Evolutionary conservation across 2,113 vertebrate genomes (phyloP).

Genomic region (Platycercus adscitus): DNA sequence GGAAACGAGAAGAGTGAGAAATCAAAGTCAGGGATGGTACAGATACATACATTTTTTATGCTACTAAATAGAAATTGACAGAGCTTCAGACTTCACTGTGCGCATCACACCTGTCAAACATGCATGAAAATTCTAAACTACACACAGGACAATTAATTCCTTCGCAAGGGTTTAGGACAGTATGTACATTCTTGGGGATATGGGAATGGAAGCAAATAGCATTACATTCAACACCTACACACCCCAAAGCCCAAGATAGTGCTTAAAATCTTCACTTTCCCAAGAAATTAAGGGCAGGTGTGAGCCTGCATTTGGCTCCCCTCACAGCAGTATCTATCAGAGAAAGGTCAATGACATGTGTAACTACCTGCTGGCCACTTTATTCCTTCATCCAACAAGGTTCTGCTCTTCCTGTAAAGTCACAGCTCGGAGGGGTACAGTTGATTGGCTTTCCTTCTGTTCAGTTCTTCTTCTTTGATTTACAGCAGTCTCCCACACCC

Average conservation of each 20-base stretch:
- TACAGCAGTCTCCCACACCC: constrained; percentile 41
- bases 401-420: constrained; percentile 25
- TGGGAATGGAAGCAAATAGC: background rate
- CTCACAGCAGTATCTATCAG: background rate
- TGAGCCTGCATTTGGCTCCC: constrained; percentile 2
- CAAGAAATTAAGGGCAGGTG: constrained; percentile 33
- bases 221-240: background rate
- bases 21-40: background rate
- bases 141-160: background rate
- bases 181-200: background rate
- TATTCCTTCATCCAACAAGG: background rate
- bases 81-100: background rate
- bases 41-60: background rate
- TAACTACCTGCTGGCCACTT: constrained; percentile 56
- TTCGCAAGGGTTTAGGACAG: background rate
- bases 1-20: background rate
- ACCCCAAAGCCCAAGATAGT: background rate
- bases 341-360: constrained; percentile 60
- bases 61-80: background rate
- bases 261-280: background rate
- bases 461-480: constrained; percentile 65
- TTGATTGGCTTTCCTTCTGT: constrained; percentile 66
- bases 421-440: constrained; percentile 62
- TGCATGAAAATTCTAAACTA: background rate
- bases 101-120: background rate